A percentile compares a stretch with the other conserved stretches of the same genome.
Evolutionary conservation across 2,888 invertebrate species (phyloP).

Genomic region (Archaeoteleia sp.): DNA sequence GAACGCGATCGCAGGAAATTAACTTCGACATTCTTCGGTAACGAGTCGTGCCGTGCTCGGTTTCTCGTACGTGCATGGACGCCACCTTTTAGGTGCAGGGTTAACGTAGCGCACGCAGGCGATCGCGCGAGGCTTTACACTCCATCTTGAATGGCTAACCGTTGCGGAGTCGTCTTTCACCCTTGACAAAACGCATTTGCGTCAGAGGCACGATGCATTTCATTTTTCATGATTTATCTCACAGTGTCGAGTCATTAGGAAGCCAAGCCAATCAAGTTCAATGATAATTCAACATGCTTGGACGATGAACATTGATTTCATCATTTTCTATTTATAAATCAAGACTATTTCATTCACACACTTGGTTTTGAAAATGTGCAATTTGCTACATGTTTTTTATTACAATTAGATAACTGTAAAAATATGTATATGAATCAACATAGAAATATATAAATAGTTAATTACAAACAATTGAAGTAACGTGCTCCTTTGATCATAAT

Average conservation of each 20-base stretch:
- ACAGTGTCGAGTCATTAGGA: slow-evolving; percentile 39
- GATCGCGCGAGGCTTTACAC: slow-evolving; percentile 7
- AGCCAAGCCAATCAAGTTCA: slow-evolving; percentile 37
- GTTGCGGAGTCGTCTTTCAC: slow-evolving; percentile 16
- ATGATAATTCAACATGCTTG: slow-evolving; percentile 32
- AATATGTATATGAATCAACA: no score
- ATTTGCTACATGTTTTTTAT: no score
- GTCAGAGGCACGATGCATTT: slow-evolving; percentile 24
- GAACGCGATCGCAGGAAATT: slow-evolving; percentile 46
- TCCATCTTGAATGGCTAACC: background rate
- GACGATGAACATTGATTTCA: slow-evolving; percentile 17
- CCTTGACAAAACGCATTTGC: slow-evolving; percentile 27
- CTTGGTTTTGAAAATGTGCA: no score
- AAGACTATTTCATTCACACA: no score
- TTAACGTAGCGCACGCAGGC: slow-evolving; percentile 8
- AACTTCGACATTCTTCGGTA: slow-evolving; percentile 43
- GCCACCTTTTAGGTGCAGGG: slow-evolving; percentile 22
- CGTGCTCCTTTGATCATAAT: no score
- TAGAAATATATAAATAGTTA: no score
- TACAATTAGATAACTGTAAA: no score
- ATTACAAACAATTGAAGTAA: no score
- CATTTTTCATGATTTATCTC: slow-evolving; percentile 42
- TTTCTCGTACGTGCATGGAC: slow-evolving; percentile 18
- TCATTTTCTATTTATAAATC: background rate
- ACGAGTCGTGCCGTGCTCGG: slow-evolving; percentile 32